phyloP scores from a whole-genome alignment of 1,140 invertebrate genomes.

The Pseudomyrmex dendroicus region DNA sequence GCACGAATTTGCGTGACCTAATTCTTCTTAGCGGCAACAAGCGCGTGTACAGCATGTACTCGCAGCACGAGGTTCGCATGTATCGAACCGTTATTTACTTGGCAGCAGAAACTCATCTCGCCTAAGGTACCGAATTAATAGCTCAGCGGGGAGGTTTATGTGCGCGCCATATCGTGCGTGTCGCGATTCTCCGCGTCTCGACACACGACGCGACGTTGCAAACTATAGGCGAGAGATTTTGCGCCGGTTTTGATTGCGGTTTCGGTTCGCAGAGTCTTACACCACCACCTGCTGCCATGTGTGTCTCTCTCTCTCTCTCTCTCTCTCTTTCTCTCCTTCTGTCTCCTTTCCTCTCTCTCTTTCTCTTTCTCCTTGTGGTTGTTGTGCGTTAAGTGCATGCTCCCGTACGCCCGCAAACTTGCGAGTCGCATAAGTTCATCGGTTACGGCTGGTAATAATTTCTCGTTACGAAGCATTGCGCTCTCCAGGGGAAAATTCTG shows the following conservation, averaged over 20 bases:
- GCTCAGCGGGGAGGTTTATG: not conserved
- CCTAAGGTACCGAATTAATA: constrained; percentile 55
- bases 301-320: not conserved
- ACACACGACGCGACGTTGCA: not conserved
- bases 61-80: not conserved
- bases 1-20: constrained; percentile 7
- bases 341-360: too few species aligned
- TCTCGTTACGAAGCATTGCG: constrained; percentile 43
- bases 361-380: constrained; percentile 20
- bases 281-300: constrained; percentile 28
- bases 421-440: constrained; percentile 58
- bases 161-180: not conserved
- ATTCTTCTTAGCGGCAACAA: not conserved
- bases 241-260: constrained; percentile 63
- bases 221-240: constrained; percentile 54
- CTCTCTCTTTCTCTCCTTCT: too few species aligned
- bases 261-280: constrained; percentile 50
- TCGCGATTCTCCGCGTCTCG: not conserved
- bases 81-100: constrained; percentile 12
- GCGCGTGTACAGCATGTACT: not conserved
- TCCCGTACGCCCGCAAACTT: constrained; percentile 58
- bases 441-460: constrained; percentile 24
- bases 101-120: not conserved
- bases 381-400: constrained; percentile 57
- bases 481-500: not conserved